phyloP scores from a whole-genome alignment of 2,113 vertebrate species.

The Tachuris rubrigastra region DNA sequence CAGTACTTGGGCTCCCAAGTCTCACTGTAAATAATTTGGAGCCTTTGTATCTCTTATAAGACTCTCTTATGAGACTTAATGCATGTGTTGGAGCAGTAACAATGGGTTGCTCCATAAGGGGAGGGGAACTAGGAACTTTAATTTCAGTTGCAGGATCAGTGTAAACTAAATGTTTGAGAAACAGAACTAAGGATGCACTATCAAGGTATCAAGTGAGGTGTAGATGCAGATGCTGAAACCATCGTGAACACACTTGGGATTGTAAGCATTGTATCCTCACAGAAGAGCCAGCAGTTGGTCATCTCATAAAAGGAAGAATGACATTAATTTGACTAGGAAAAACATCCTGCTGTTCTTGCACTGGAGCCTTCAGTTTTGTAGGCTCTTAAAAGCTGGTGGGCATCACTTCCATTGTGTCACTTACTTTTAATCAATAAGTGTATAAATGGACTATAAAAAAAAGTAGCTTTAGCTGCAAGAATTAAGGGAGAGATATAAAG shows the following conservation, averaged over 20 bases:
- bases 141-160: not conserved
- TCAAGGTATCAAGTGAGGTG: not conserved
- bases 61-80: not conserved
- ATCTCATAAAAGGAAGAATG: not conserved
- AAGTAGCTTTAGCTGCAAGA: not conserved
- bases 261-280: not conserved
- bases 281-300: not conserved
- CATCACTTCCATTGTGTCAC: accelerated
- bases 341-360: not conserved
- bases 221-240: not conserved
- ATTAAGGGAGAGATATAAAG: not conserved
- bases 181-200: not conserved
- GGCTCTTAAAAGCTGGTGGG: not conserved
- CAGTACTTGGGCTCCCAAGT: not conserved
- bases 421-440: not conserved
- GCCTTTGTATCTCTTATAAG: not conserved
- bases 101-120: not conserved
- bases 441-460: not conserved
- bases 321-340: not conserved
- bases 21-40: not conserved
- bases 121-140: not conserved
- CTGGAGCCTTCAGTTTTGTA: not conserved
- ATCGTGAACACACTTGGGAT: not conserved
- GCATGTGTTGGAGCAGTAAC: not conserved
- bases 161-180: not conserved